A percentile compares a stretch with the other conserved stretches of the same genome.
Conservation (phyloP, 35 echinoderm and acorn worm genomes). For the Ophioderma brevispina region DNA sequence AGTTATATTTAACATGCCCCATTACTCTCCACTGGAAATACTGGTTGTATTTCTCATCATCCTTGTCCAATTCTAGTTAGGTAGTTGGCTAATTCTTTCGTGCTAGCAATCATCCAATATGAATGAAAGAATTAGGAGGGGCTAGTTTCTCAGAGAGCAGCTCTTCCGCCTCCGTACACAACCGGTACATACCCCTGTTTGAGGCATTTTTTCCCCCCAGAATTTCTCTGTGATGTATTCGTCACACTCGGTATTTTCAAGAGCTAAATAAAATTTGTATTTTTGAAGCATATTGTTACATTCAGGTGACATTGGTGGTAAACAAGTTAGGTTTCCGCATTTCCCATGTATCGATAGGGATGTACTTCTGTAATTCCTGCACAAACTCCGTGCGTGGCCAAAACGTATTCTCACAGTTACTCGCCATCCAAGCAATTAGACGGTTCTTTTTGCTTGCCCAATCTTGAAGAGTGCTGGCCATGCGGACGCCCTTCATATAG, state of each 20-base stretch:
- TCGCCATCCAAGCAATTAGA: conserved; percentile 83
- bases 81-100: conserved; percentile 67
- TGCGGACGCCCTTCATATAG: conserved; percentile 46
- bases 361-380: conserved; percentile 46
- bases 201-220: conserved; percentile 79
- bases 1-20: conserved; percentile 57
- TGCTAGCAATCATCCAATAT: conserved; percentile 77
- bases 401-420: conserved; percentile 80
- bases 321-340: conserved; percentile 77
- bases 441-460: conserved; percentile 63
- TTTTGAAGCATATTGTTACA: conserved; percentile 56
- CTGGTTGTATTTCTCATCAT: conserved; percentile 81
- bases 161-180: conserved; percentile 75
- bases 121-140: conserved; percentile 89
- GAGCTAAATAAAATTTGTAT: conserved; percentile 84
- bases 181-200: conserved; percentile 66
- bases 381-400: conserved; percentile 84
- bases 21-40: conserved; percentile 69
- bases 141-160: conserved; percentile 63
- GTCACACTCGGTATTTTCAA: conserved; percentile 88
- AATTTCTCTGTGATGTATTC: conserved; percentile 91
- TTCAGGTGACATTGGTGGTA: conserved; percentile 64
- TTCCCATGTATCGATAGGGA: conserved; percentile 76
- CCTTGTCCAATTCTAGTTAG: conserved; percentile 66
- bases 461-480: conserved; percentile 18